Base-by-base conservation (phyloP, 2,113 vertebrate genomes). In the Corythornis madagascariensis region DNA sequence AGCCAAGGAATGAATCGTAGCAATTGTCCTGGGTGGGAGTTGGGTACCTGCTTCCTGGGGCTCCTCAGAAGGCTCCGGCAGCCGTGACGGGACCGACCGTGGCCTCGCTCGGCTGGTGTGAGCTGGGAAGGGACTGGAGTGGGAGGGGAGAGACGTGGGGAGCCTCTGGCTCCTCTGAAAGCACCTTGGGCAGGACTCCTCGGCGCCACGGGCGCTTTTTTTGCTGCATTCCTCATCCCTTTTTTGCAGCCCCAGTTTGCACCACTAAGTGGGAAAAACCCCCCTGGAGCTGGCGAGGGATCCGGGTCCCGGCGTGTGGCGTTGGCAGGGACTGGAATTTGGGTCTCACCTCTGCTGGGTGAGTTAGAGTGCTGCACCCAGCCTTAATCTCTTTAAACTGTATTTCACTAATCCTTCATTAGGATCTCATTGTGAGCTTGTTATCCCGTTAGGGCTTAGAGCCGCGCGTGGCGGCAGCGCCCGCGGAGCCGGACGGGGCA, bases 361-460 rank as follows among this genome's bases (percentile, higher is more conserved):
- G 38, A 38, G 38, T 38, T 38, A 38, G 42, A 24, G 80, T 11
- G 52, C 78, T 89, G 88, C 79, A 31, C 90, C 89, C 84, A 20
- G 90, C 84, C 55, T 52, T 96, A 94, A 91, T 95, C 95, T 86
- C 88, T 93, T 91, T 83, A 88, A 61, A 80, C 42, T 93, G 82
- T 38, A 77, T 89, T 89, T 73, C 0, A 9, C 73, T 96, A 95
- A 93, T 95, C 93, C 94, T 90, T 93, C 92, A 84, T 94, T 96
- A 95, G 94, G 89, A 88, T 96, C 95, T 94, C 86, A n/a, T 91
- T 82, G 93, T 50, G 93, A 95, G 92, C 95, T 96, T 29, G 81
- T 96, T 96, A 96, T 94, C 96, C 94, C 26, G 80, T 94, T 91
- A 95, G 88, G 79, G 79, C 89, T 91, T 57, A 61, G 90, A 69